These are phyloP conservation scores for Tachystola acroxantha DNA, from an alignment of 2,888 invertebrate genomes.

Conservation along the genomic window DNA sequence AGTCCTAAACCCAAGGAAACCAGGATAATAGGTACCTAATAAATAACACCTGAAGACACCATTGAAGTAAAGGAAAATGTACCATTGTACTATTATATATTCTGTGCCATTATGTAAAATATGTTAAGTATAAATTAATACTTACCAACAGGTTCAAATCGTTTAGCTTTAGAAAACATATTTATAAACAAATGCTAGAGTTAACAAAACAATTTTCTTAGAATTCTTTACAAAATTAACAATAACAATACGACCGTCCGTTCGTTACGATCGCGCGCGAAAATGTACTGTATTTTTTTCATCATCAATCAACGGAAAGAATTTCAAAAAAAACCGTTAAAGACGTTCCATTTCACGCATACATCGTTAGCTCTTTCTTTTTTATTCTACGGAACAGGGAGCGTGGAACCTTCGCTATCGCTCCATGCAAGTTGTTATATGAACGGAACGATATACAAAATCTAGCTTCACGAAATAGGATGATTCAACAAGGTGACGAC, in stretches of 20 bases:
- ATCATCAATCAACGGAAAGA: neutral
- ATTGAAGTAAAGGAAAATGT: no score
- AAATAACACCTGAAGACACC: no score
- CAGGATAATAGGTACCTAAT: no score
- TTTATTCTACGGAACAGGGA: no score
- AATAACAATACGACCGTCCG: conserved; percentile 9
- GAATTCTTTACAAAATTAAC: conserved; percentile 4
- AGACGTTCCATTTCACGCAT: conserved; percentile 22
- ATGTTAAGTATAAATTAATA: conserved; percentile 17
- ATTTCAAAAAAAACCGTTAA: conserved; percentile 30
- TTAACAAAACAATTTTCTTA: conserved; percentile 6
- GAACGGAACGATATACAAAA: no score
- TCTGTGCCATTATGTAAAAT: no score
- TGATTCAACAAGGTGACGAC: no score
- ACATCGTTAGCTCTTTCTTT: neutral
- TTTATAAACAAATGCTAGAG: conserved; percentile 12
- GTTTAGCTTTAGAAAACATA: conserved; percentile 71
- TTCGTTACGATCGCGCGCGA: conserved; percentile 17
- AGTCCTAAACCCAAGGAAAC: no score
- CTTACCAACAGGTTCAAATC: conserved; percentile 63
- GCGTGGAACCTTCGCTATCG: no score
- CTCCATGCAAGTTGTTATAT: no score
- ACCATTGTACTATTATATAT: no score
- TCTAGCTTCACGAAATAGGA: no score
- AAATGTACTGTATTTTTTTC: conserved; percentile 6